Evolutionary conservation across 2,888 invertebrate species (phyloP), one percentile per base, ranked within the genome.

Genomic region (Thumatha senex): DNA sequence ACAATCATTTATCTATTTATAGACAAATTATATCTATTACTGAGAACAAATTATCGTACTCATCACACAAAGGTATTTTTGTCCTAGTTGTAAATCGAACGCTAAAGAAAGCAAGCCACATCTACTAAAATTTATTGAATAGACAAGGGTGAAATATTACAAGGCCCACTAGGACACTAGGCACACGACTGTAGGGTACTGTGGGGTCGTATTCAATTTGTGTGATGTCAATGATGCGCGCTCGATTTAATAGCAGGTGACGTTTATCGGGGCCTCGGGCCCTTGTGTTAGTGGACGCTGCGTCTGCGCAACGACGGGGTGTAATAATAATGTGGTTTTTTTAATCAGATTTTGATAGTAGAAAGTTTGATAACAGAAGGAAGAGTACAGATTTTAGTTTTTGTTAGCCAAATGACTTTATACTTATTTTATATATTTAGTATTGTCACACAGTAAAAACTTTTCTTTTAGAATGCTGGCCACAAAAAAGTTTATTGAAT

Each of bases 201-300:
- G 56, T 51, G 63, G 71, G 77, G 72, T 74, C 72, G 75, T 71
- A 72, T 82, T 82, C 84, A 84, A 84, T 86, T 86, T 83, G 83
- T 78, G 84, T 81, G 72, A 73, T 69, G 83, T 77, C 82, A 84
- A 85, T 86, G 86, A 85, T 77, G 80, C 84, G 70, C 80, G 84
- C 84, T 80, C 85, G 78, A 82, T 88, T 87, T 89, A 82, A 86
- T 81, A 69, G 76, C 88, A 88, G 89, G 88, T 89, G 89, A 87
- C 85, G 79, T 75, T 77, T 74, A 70, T 70, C 45, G 40, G 13
- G 34, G 31, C 56, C 51, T 40, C 34, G 52, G 13, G 55, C 54
- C 64, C 64, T 58, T 47, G 51, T 24, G 43, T 42, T 31, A 36
- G 50, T 46, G 24, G 14, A 38, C 44, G 33, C 41, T 49, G 58